Conservation (phyloP, 2,797 vertebrate genomes). For the Enteromius anoplus region DNA sequence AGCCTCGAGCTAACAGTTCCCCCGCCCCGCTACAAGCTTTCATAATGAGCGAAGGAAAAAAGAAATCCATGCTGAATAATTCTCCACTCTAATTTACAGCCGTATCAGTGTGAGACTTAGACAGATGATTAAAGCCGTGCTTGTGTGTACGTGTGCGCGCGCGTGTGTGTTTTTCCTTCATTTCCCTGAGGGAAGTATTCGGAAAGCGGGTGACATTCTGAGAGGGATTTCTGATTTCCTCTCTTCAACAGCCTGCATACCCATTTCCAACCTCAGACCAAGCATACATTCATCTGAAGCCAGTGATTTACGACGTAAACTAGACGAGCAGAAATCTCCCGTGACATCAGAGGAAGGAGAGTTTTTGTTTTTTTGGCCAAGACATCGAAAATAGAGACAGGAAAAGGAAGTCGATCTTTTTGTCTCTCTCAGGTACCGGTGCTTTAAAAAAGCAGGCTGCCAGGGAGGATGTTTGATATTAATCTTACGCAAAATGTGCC, state of each 20-base stretch:
- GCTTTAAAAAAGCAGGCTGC: slow-evolving; percentile 51
- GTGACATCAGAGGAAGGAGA: slow-evolving; percentile 57
- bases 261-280: slow-evolving; percentile 30
- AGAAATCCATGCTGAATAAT: slow-evolving; percentile 67
- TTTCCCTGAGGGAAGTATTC: slow-evolving; percentile 51
- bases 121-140: slow-evolving; percentile 61
- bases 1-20: slow-evolving; percentile 63
- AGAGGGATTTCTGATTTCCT: slow-evolving; percentile 33
- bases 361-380: slow-evolving; percentile 22
- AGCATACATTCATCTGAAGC: slow-evolving; percentile 32
- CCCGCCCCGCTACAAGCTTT: slow-evolving; percentile 65
- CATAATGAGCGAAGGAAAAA: slow-evolving; percentile 57
- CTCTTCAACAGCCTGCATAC: slow-evolving; percentile 33
- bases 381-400: slow-evolving; percentile 39
- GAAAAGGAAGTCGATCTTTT: slow-evolving; percentile 56
- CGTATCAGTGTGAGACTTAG: slow-evolving; percentile 62
- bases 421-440: slow-evolving; percentile 45
- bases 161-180: slow-evolving; percentile 56
- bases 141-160: slow-evolving; percentile 30
- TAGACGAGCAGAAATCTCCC: slow-evolving; percentile 34
- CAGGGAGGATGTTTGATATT: slow-evolving; percentile 53
- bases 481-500: slow-evolving; percentile 37
- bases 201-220: slow-evolving; percentile 48
- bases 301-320: slow-evolving; percentile 40
- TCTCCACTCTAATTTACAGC: slow-evolving; percentile 69